Evolutionary conservation across 2,888 invertebrate genomes (phyloP), one percentile per base, ranked within the genome.

Genomic region (Laspeyria flexula): DNA sequence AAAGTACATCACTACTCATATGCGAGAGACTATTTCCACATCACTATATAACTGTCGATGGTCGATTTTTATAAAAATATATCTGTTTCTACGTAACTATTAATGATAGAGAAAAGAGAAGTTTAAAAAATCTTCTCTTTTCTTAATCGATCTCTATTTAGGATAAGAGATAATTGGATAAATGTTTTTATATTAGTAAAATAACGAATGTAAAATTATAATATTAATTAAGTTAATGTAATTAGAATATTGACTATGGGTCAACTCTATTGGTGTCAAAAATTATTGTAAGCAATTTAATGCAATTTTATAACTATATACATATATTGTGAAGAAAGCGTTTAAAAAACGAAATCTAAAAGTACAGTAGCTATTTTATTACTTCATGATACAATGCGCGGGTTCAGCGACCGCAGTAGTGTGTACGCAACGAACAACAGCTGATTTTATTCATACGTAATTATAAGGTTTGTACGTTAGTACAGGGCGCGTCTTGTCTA

Each of bases 1-100:
- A 11, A 47, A 39, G 33, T 41, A 41, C 40, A 47, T 21, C 47
- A 47, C 47, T 41, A 11, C 13, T 13, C 6, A 1, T 29, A n/a
- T n/a, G 29, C 23, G n/a, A 29, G 29, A 37, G 18, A n/a, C n/a
- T n/a, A n/a, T n/a, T 0, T 10, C 18, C 23, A 42, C n/a, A 30
- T 13, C 11, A 44, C 16, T 34, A 15, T 25, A 1, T 11, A 25
- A 25, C 7, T 25, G 25, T 25, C 25, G 1, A 25, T 25, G 9
- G 7, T 21, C 9, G 9, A 25, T 25, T 6, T 25, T 1, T 3
- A 18, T 18, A 18, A 18, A 18, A 3, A 18, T 18, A 5, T 18
- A 3, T 18, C 5, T 3, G 3, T 18, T 3, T 2, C 3, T 18
- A 18, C 18, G 18, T 18, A 18, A 18, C 5, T 25, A 6, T 25